phyloP scores from a whole-genome alignment of 2,797 vertebrate species.

The Ctenochaetus hawaiiensis region DNA sequence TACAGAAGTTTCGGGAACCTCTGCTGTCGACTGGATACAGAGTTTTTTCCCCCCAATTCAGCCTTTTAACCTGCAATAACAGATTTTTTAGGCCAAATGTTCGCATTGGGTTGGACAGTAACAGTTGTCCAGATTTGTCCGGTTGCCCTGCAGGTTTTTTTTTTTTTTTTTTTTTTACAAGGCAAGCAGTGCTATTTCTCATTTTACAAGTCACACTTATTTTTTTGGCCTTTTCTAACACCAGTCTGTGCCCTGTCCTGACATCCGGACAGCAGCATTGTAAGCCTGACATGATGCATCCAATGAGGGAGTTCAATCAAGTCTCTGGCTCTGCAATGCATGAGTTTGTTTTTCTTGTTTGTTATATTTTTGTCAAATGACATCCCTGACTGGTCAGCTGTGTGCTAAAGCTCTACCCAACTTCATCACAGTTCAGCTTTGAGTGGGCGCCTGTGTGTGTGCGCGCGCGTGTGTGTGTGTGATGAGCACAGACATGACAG shows the following conservation, averaged over 20 bases:
- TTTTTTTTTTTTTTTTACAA: not conserved
- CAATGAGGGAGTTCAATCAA: not conserved
- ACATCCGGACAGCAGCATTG: not conserved
- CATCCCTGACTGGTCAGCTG: slow-evolving; percentile 17
- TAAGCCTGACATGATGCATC: slow-evolving; percentile 13
- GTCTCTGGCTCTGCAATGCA: not conserved
- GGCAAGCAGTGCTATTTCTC: slow-evolving; percentile 1
- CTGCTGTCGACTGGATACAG: not conserved
- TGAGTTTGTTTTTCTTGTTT: not conserved
- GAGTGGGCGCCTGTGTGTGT: slow-evolving; percentile 14
- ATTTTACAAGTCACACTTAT: slow-evolving; percentile 11
- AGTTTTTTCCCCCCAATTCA: not conserved
- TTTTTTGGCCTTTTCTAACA: too few species aligned
- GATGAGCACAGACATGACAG: slow-evolving; percentile 58
- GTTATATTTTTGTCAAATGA: slow-evolving; percentile 11
- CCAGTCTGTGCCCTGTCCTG: not conserved
- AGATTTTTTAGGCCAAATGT: slow-evolving; percentile 12
- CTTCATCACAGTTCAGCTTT: slow-evolving; percentile 28
- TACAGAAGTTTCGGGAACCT: slow-evolving; percentile 1
- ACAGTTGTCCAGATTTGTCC: slow-evolving; percentile 6
- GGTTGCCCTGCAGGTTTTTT: not conserved
- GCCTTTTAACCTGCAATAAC: slow-evolving; percentile 6
- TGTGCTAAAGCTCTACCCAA: slow-evolving; percentile 19
- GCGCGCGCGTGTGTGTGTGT: not conserved
- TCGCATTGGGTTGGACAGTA: not conserved